Evolutionary conservation across 53 echinoderm and acorn worm species (phyloP).

Genomic region (Temnopleurus reevesii): DNA sequence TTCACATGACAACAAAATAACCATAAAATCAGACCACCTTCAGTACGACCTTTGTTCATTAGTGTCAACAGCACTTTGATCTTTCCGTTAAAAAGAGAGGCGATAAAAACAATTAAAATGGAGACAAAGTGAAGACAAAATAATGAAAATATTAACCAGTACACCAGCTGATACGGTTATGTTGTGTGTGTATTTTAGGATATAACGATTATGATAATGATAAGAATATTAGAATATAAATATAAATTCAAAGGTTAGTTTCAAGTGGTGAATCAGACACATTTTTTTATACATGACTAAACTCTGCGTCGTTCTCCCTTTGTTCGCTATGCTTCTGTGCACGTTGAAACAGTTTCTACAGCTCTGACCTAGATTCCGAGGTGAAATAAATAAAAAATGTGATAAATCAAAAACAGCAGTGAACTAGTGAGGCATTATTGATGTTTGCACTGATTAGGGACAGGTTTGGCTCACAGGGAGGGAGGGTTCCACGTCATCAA

Average conservation of each 20-base stretch:
- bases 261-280: background rate
- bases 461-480: background rate
- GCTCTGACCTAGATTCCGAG: background rate
- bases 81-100: background rate
- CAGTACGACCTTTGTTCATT: background rate
- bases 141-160: background rate
- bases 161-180: background rate
- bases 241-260: background rate
- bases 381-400: background rate
- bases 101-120: background rate
- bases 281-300: background rate
- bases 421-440: background rate
- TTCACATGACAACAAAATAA: background rate
- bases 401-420: background rate
- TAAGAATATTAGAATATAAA: background rate
- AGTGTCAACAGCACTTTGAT: background rate
- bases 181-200: background rate
- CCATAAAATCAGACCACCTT: background rate
- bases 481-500: slow-evolving; percentile 20
- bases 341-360: slow-evolving; percentile 4
- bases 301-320: background rate
- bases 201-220: background rate
- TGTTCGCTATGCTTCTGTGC: background rate
- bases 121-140: background rate
- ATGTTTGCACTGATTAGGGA: background rate